These are phyloP conservation scores for Myoxocephalus aenaeus DNA, from an alignment of 2,797 vertebrate species.

Conservation along the genomic window DNA sequence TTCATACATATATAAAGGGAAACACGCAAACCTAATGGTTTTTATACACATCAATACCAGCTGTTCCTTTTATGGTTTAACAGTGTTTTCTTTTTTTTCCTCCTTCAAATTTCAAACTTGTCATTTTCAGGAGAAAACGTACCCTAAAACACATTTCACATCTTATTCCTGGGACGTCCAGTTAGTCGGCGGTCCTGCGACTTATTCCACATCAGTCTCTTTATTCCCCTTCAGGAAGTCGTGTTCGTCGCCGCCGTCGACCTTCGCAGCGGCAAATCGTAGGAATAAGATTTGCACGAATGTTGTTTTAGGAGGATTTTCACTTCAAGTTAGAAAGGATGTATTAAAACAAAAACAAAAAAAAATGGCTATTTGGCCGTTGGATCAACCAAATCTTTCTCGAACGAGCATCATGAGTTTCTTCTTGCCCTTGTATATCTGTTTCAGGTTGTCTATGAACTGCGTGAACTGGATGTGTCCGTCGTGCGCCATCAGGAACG, in stretches of 20 bases:
- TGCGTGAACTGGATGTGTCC: conserved; percentile 96
- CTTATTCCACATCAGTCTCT: conserved; percentile 10
- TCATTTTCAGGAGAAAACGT: conserved; percentile 54
- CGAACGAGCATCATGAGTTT: conserved; percentile 98
- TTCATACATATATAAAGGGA: conserved; percentile 83
- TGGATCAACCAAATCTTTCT: conserved; percentile 90
- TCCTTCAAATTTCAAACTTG: conserved; percentile 36
- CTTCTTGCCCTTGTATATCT: conserved; percentile 99
- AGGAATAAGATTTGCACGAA: conserved; percentile 46
- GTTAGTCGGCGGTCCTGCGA: not conserved
- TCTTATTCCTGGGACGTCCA: not conserved
- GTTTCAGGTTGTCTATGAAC: conserved; percentile 97
- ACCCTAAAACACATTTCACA: conserved; percentile 18
- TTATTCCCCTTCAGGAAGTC: conserved; percentile 26
- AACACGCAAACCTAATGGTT: conserved; percentile 84
- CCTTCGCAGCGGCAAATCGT: conserved; percentile 28
- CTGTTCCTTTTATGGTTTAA: conserved; percentile 83
- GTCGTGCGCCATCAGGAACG: conserved; percentile 95
- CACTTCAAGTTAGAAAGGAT: conserved; percentile 92
- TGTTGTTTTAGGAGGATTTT: conserved; percentile 73
- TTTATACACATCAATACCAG: conserved; percentile 91
- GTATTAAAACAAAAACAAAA: conserved; percentile 60
- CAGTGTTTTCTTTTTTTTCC: conserved; percentile 25
- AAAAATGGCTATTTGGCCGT: conserved; percentile 74
- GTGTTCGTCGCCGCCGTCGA: conserved; percentile 22